These are phyloP conservation scores for Trachelus iudaicus DNA, from an alignment of 2,888 invertebrate genomes.

Conservation along the genomic window DNA sequence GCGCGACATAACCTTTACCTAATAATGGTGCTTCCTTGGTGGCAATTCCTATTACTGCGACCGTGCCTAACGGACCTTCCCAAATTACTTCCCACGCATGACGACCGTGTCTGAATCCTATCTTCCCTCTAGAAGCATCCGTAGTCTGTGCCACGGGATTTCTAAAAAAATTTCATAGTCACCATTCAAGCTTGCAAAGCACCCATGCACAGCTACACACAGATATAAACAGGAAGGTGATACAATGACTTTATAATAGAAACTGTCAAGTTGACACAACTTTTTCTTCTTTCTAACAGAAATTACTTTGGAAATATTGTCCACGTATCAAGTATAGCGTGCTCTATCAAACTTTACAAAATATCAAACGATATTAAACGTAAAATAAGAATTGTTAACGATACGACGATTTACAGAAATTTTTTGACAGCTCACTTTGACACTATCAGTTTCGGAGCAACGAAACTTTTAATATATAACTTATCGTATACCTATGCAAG, in stretches of 20 bases:
- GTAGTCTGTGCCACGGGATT: conserved; percentile 99
- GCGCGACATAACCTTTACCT: conserved; percentile 94
- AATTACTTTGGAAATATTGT: background rate
- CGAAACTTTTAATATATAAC: background rate
- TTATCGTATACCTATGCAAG: conserved; percentile 77
- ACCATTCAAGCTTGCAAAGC: background rate
- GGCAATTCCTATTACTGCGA: conserved; percentile 95
- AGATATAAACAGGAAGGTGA: background rate
- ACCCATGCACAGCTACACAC: background rate
- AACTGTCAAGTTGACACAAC: background rate
- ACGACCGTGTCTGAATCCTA: conserved; percentile 90
- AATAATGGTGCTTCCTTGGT: conserved; percentile 94
- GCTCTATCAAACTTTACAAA: background rate
- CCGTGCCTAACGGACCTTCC: conserved; percentile 98
- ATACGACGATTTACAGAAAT: background rate
- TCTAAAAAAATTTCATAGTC: conserved; percentile 64
- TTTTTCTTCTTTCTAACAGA: background rate
- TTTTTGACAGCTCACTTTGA: background rate
- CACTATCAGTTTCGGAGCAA: background rate
- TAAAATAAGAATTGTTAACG: background rate
- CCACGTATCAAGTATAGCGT: background rate
- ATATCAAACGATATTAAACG: conserved; percentile 11
- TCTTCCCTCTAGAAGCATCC: conserved; percentile 91
- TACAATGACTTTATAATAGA: background rate
- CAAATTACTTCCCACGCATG: conserved; percentile 99